Evolutionary conservation across 2,797 vertebrate species (phyloP), one percentile per base, ranked within the genome.

Genomic region (Enteromius argenteus): DNA sequence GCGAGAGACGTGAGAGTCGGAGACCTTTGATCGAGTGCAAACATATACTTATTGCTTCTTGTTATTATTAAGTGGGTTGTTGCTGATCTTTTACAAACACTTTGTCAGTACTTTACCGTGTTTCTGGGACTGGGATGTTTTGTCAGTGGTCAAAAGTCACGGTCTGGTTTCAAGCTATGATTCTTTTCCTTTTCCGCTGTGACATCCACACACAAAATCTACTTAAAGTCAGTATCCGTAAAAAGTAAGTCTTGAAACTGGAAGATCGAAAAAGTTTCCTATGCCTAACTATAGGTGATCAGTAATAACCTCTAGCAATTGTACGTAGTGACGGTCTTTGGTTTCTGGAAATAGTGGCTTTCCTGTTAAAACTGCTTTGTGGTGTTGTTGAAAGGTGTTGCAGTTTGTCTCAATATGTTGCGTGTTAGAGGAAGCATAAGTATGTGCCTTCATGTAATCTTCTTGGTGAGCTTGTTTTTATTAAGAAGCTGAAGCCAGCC

Each of bases 401-500:
- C 95, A 91, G 95, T 93, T 93, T 89, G 94, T 96, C 93, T 94
- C 91, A 92, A 94, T 94, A 92, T 95, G 94, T 95, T 84, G 93
- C 92, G 93, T 95, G 94, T 94, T 95, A 95, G 94, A 96, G 95
- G 95, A 96, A 95, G 95, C 95, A 95, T 94, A 95, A 94, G 94
- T 95, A 95, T 91, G 95, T 96, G 95, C 95, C 95, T 96, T 96
- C 94, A 94, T 95, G 94, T 96, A 94, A 94, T 95, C 93, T 95
- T 94, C 94, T 95, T 93, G 94, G 94, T 96, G 94, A 95, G 95
- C 94, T 95, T 94, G 94, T 95, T 95, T 94, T 95, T 95, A 93
- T 95, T 95, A 93, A 94, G 92, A 96, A 95, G 95, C 95, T 94
- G 93, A 95, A 95, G 95, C 95, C 95, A 96, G 95, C 95, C 95